Evolutionary conservation across 2,888 invertebrate species (phyloP).

Genomic region (Penaeus monodon): DNA sequence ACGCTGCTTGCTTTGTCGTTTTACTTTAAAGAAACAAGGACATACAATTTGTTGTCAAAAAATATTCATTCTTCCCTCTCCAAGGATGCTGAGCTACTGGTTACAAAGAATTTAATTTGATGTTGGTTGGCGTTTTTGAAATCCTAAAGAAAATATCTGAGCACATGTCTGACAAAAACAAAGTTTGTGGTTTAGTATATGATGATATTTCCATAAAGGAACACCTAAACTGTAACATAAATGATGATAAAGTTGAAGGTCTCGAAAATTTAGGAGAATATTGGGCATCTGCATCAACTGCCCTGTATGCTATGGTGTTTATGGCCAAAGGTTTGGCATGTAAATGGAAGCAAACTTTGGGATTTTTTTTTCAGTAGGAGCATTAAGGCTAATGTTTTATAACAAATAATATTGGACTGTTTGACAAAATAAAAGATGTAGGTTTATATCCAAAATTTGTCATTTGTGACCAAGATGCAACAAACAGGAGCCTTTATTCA

Average conservation of each 20-base stretch:
- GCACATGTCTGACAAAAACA: background rate
- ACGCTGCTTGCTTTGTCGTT: background rate
- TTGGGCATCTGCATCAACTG: background rate
- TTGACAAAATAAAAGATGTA: too few species aligned
- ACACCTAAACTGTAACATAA: background rate
- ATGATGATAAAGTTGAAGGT: background rate
- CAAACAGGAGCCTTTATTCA: too few species aligned
- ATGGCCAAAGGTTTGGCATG: background rate
- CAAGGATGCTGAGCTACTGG: slow-evolving; percentile 18
- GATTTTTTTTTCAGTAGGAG: slow-evolving; percentile 1
- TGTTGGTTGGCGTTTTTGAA: background rate
- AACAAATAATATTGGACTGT: too few species aligned
- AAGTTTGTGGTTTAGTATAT: slow-evolving; percentile 3
- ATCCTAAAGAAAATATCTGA: background rate
- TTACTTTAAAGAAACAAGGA: background rate
- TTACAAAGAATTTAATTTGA: background rate
- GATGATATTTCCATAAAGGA: background rate
- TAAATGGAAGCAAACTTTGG: slow-evolving; percentile 12
- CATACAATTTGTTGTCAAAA: background rate
- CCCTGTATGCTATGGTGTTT: slow-evolving; percentile 16
- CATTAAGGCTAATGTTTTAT: too few species aligned
- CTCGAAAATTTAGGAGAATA: slow-evolving; percentile 3
- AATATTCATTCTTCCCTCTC: background rate
- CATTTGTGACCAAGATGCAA: too few species aligned
- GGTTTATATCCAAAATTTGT: too few species aligned